Percentiles rank a stretch among this genome's conserved stretches.
Conservation (phyloP, 2,113 vertebrate species). For the Phaethon lepturus region DNA sequence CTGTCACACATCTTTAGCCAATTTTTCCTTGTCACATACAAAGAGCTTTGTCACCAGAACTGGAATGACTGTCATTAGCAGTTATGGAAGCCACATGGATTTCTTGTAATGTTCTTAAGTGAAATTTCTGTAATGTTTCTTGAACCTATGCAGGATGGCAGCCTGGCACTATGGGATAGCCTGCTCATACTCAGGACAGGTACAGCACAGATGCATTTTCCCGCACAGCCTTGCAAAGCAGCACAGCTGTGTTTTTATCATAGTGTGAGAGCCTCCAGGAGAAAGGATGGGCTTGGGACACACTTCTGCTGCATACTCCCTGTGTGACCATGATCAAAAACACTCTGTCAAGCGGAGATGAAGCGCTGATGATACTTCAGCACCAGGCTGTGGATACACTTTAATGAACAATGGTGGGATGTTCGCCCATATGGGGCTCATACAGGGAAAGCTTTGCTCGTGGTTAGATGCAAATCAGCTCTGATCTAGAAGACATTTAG, state of each 20-base stretch:
- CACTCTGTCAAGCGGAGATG: neutral
- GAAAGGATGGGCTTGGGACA: neutral
- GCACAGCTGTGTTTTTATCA: neutral
- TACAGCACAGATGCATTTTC: neutral
- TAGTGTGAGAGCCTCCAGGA: neutral
- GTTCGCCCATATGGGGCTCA: neutral
- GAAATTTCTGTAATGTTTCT: neutral
- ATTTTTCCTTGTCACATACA: neutral
- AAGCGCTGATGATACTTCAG: neutral
- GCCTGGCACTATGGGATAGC: neutral
- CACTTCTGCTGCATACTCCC: neutral
- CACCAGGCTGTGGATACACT: neutral
- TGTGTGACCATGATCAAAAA: neutral
- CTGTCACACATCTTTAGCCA: constrained; percentile 44
- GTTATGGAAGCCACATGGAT: neutral
- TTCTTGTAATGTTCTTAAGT: neutral
- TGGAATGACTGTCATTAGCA: constrained; percentile 4
- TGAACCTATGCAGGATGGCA: neutral
- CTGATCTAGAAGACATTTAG: neutral
- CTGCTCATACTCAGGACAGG: neutral
- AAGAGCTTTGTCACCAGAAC: neutral
- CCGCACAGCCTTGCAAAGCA: neutral
- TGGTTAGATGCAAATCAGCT: neutral
- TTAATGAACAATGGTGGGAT: neutral
- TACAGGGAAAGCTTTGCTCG: neutral